These are phyloP conservation scores for Psylliodes chrysocephalus DNA, from an alignment of 2,888 invertebrate species.

Conservation along the genomic window DNA sequence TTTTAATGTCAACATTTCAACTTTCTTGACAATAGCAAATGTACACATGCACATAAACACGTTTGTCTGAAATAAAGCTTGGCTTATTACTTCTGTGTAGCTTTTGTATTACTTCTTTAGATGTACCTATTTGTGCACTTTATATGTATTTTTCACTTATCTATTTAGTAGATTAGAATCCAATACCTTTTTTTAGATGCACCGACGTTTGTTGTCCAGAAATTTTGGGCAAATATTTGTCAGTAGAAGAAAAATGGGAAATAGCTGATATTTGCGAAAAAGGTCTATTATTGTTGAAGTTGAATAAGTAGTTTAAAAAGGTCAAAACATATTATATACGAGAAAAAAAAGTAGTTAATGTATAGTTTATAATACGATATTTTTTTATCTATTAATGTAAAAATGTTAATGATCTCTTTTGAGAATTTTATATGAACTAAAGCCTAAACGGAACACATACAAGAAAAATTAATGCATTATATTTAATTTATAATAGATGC, in stretches of 20 bases:
- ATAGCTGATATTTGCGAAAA: too few relatives aligned
- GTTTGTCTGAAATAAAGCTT: slow-evolving; percentile 38
- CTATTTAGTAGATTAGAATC: slow-evolving; percentile 5
- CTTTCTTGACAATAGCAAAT: slow-evolving; percentile 40
- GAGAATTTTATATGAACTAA: too few relatives aligned
- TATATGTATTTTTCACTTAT: not conserved
- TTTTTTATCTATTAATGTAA: too few relatives aligned
- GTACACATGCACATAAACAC: slow-evolving; percentile 43
- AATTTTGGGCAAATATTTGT: not conserved
- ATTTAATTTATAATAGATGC: too few relatives aligned
- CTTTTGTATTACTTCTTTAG: slow-evolving; percentile 40
- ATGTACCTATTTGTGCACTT: slow-evolving; percentile 7
- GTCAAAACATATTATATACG: too few relatives aligned
- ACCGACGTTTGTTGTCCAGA: not conserved
- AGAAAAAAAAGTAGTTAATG: too few relatives aligned
- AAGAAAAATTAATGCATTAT: too few relatives aligned
- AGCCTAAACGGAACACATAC: too few relatives aligned
- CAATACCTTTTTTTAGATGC: not conserved
- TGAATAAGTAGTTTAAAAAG: too few relatives aligned
- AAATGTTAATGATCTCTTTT: too few relatives aligned
- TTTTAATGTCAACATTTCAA: slow-evolving; percentile 34
- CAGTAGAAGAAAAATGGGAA: not conserved
- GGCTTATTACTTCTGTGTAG: slow-evolving; percentile 42
- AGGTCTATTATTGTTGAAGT: too few relatives aligned
- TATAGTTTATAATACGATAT: too few relatives aligned